phyloP scores from a whole-genome alignment of 1,140 invertebrate genomes.

The Apis dorsata region DNA sequence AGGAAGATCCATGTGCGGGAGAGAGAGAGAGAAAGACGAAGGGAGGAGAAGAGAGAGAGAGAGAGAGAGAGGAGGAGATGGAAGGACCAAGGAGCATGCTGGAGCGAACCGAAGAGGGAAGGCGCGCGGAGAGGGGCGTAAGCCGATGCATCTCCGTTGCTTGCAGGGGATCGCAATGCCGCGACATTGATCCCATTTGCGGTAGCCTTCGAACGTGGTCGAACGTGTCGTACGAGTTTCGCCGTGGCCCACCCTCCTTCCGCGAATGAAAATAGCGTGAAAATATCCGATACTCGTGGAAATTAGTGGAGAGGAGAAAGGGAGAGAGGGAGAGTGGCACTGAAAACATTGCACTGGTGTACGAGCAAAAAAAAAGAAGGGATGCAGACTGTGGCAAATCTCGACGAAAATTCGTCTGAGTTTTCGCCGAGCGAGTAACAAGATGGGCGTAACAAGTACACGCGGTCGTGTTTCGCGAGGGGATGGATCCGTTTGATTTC shows the following conservation, averaged over 20 bases:
- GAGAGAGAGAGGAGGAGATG: background rate
- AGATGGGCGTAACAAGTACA: slow-evolving; percentile 55
- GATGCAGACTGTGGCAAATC: slow-evolving; percentile 24
- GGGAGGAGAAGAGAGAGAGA: background rate
- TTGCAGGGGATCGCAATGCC: slow-evolving; percentile 59
- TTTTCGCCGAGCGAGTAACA: slow-evolving; percentile 54
- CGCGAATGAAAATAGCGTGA: background rate
- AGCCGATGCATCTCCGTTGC: slow-evolving; percentile 51
- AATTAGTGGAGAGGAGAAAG: no score
- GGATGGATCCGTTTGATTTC: slow-evolving; percentile 60
- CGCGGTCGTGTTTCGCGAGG: slow-evolving; percentile 26
- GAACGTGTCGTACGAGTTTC: slow-evolving; percentile 53
- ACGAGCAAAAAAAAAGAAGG: background rate
- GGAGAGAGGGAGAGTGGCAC: background rate
- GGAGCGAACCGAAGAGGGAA: slow-evolving; percentile 19
- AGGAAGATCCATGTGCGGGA: slow-evolving; percentile 1
- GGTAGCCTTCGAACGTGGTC: slow-evolving; percentile 14
- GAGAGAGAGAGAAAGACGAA: background rate
- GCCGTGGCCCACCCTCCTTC: background rate
- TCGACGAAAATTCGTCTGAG: slow-evolving; percentile 31
- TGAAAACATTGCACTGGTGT: background rate
- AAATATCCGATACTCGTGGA: background rate
- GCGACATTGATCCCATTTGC: slow-evolving; percentile 62
- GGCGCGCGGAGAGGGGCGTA: slow-evolving; percentile 23
- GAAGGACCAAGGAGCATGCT: slow-evolving; percentile 47